phyloP scores from a whole-genome alignment of 2,113 vertebrate species.

The Castor canadensis region DNA sequence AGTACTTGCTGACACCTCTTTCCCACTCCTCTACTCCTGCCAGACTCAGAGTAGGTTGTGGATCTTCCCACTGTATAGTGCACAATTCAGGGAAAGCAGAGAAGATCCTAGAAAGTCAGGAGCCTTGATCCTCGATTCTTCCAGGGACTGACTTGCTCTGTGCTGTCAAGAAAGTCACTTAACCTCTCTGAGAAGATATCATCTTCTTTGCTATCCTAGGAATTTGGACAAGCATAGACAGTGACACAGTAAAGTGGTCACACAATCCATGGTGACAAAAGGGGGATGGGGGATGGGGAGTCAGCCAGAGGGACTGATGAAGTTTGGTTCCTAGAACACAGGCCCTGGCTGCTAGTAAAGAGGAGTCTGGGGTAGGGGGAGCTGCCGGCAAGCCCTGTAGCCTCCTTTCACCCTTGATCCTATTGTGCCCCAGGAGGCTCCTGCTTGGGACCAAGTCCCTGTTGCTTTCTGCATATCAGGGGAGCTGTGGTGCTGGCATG shows the following conservation, averaged over 20 bases:
- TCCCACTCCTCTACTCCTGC: neutral
- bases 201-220: neutral
- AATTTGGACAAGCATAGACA: neutral
- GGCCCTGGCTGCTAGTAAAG: neutral
- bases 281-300: no score
- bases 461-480: neutral
- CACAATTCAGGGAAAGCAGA: neutral
- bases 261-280: fast-evolving
- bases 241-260: neutral
- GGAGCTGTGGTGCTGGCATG: neutral
- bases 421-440: neutral
- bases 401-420: neutral
- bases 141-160: neutral
- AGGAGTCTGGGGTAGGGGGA: neutral
- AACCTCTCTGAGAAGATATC: neutral
- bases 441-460: neutral
- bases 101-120: neutral
- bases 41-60: neutral
- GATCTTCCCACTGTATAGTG: no score
- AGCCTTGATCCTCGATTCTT: neutral
- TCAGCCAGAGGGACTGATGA: neutral
- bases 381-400: no score
- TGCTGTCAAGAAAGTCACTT: neutral
- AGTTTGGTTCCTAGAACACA: neutral
- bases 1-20: neutral